Conservation (phyloP, 2,888 invertebrate species). For the Parnassius apollo region DNA sequence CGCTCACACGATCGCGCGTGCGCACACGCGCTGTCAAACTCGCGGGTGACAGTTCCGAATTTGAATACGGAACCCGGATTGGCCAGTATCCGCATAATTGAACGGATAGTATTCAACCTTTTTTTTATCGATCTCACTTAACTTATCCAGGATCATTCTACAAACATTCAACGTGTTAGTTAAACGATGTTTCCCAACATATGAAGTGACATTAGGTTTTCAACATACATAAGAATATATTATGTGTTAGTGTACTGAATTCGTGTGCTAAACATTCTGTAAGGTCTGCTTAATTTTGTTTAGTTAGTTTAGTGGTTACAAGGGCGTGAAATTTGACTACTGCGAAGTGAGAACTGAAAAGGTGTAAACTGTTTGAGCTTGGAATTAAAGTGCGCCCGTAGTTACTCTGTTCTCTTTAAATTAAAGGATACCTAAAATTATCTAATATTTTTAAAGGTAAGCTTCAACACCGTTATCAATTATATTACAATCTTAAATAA, state of each 20-base stretch:
- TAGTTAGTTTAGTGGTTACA: constrained; percentile 57
- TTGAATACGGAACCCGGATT: constrained; percentile 43
- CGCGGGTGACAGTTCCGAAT: constrained; percentile 59
- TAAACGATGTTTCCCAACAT: constrained; percentile 9
- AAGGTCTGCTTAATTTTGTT: constrained; percentile 65
- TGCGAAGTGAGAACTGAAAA: constrained; percentile 66
- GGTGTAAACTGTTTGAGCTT: constrained; percentile 55
- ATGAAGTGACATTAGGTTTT: constrained; percentile 46
- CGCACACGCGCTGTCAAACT: constrained; percentile 58
- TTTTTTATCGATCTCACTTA: constrained; percentile 52
- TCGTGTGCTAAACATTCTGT: constrained; percentile 69
- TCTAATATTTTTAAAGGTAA: constrained; percentile 13
- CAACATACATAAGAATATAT: constrained; percentile 35
- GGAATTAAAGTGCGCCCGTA: constrained; percentile 43
- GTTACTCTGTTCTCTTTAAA: constrained; percentile 19
- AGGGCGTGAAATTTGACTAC: constrained; percentile 72
- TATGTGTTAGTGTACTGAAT: constrained; percentile 56
- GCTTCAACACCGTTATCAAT: background rate
- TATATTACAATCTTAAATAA: no score
- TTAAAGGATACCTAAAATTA: constrained; percentile 25
- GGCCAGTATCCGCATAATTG: constrained; percentile 48
- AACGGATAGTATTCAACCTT: constrained; percentile 51
- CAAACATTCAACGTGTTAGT: constrained; percentile 20
- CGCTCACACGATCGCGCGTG: constrained; percentile 68
- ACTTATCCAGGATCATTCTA: constrained; percentile 19